These are phyloP conservation scores for Drosophila pallidifrons DNA, from an alignment of 1,140 invertebrate species.

Conservation along the genomic window DNA sequence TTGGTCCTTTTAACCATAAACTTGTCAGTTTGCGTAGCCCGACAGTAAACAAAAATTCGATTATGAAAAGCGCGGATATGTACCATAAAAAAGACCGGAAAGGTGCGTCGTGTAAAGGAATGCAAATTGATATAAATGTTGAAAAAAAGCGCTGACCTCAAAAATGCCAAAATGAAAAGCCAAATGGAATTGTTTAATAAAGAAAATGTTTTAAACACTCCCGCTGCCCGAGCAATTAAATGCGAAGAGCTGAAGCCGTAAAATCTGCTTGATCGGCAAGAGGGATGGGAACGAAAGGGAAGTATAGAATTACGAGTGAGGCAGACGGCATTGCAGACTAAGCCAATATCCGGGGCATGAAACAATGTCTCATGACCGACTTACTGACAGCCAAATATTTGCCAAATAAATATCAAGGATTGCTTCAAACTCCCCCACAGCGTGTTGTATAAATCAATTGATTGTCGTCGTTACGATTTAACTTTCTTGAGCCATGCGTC, in stretches of 20 bases:
- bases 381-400: conserved; percentile 70
- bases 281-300: background rate
- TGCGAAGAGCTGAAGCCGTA: background rate
- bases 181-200: conserved; percentile 49
- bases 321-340: conserved; percentile 30
- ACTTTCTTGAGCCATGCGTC: conserved; percentile 55
- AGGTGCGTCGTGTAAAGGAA: conserved; percentile 52
- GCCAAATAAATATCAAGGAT: conserved; percentile 69
- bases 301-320: conserved; percentile 1
- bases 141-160: conserved; percentile 16
- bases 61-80: conserved; percentile 55
- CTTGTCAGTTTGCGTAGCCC: conserved; percentile 12
- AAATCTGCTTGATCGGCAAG: background rate
- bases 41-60: conserved; percentile 55
- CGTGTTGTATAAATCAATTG: conserved; percentile 75
- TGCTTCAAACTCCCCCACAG: background rate
- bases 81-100: conserved; percentile 17
- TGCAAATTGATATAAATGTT: conserved; percentile 64
- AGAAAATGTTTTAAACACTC: conserved; percentile 50
- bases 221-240: conserved; percentile 60
- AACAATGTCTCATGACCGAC: conserved; percentile 54
- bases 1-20: conserved; percentile 50
- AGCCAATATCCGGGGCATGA: conserved; percentile 64
- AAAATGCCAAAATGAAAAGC: conserved; percentile 21
- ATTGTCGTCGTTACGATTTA: conserved; percentile 68